Evolutionary conservation across 2,797 vertebrate genomes (phyloP), one percentile per base, ranked within the genome.

Genomic region (Mus minutoides): DNA sequence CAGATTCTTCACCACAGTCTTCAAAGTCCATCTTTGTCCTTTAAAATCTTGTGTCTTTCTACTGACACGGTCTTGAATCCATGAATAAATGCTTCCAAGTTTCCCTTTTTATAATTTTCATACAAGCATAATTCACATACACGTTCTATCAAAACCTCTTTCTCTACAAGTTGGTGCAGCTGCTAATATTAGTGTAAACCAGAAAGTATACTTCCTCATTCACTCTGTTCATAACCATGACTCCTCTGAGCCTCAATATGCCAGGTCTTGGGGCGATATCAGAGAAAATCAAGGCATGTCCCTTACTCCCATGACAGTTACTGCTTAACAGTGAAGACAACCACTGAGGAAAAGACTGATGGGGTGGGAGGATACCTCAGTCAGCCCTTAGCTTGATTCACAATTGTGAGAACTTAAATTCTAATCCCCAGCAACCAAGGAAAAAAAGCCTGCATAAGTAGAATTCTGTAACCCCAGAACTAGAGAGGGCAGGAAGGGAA

Each of bases 121-220:
- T 49, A 67, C 64, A 71, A 92, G 40, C 46, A n/a, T 26, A 88
- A 54, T 60, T 94, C 16, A 82, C 3, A 24, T 8, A 92, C 22
- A 84, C 73, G 77, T 49, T 96, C 40, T 40, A 16, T 80, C 46
- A 17, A 94, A 91, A 91, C 22, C 16, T 79, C 40, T 89, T 82
- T 85, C 82, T 67, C 22, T 87, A 7, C 60, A 29, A 34, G 54
- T 82, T 43, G 46, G 2, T 56, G 3, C 3, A 75, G 77, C 52
- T 64, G 52, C 86, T 62, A 71, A 60, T 73, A 83, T 75, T 84
- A 76, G 54, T 16, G 24, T 62, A 78, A 88, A 54, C 10, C 69
- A 84, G 40, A 85, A 67, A 93, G 6, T 0, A 6, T 31, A 16
- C 40, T 83, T 60, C 88, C 77, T 19, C 37, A 58, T 86, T 86